Evolutionary conservation across 2,113 vertebrate genomes (phyloP).

Genomic region (Rynchops niger): DNA sequence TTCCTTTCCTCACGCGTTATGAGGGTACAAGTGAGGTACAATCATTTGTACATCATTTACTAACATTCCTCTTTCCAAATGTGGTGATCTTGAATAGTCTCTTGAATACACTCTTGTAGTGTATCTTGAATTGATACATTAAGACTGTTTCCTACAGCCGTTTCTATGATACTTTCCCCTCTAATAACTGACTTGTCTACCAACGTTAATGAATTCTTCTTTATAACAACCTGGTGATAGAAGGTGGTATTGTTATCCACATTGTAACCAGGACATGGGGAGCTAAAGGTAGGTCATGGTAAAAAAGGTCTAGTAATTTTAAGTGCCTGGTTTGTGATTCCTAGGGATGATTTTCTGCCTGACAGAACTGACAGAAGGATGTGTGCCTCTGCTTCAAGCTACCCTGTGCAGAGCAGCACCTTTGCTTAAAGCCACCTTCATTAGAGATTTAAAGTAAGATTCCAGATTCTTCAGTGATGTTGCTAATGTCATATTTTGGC

Average conservation of each 20-base stretch:
- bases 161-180: neutral
- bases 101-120: neutral
- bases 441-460: neutral
- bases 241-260: neutral
- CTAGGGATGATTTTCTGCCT: neutral
- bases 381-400: neutral
- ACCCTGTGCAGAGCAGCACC: neutral
- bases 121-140: neutral
- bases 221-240: neutral
- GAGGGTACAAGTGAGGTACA: too few relatives aligned
- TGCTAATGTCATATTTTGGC: neutral
- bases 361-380: neutral
- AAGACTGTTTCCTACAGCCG: neutral
- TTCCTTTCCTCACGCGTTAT: neutral
- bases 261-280: accelerated
- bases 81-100: neutral
- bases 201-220: neutral
- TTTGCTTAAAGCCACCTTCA: neutral
- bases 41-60: neutral
- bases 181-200: neutral
- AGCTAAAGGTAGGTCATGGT: neutral
- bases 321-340: neutral
- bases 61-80: neutral
- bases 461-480: neutral
- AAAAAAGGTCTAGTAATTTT: neutral